These are phyloP conservation scores for Craterocephalus amniculus DNA, from an alignment of 2,797 vertebrate species.

Conservation along the genomic window DNA sequence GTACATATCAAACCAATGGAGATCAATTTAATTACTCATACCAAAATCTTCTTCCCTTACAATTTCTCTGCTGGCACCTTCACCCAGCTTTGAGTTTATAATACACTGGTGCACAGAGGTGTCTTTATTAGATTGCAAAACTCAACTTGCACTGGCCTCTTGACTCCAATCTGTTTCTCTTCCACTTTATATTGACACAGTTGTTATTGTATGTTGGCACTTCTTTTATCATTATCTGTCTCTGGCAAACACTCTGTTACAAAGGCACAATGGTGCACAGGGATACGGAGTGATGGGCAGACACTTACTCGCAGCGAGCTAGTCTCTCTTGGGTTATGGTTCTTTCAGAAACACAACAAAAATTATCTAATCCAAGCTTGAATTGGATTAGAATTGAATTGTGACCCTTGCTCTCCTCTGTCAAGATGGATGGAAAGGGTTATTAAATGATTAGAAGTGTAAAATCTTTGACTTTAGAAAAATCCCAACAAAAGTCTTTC, in stretches of 20 bases:
- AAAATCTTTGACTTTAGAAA: conserved; percentile 46
- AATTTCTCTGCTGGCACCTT: neutral
- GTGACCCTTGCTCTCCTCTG: conserved; percentile 7
- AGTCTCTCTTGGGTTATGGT: conserved; percentile 13
- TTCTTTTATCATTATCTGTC: conserved; percentile 11
- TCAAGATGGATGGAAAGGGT: neutral
- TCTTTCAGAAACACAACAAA: conserved; percentile 39
- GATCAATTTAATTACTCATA: neutral
- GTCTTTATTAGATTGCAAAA: conserved; percentile 30
- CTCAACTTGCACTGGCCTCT: conserved; percentile 27
- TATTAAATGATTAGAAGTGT: conserved; percentile 20
- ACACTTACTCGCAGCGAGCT: conserved; percentile 13
- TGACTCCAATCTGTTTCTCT: conserved; percentile 33
- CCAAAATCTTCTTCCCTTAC: neutral
- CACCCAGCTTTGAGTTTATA: conserved; percentile 19
- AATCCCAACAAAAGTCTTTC: conserved; percentile 22
- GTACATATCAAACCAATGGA: neutral
- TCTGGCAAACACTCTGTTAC: neutral
- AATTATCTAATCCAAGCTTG: conserved; percentile 25
- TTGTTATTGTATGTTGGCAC: neutral
- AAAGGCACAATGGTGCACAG: conserved; percentile 26
- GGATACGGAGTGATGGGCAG: conserved; percentile 40
- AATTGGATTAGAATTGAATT: no score
- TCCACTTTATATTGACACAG: conserved; percentile 23
- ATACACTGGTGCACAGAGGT: conserved; percentile 6